These are phyloP conservation scores for Urocynchramus pylzowi DNA, from an alignment of 2,113 vertebrate genomes.

Conservation along the genomic window DNA sequence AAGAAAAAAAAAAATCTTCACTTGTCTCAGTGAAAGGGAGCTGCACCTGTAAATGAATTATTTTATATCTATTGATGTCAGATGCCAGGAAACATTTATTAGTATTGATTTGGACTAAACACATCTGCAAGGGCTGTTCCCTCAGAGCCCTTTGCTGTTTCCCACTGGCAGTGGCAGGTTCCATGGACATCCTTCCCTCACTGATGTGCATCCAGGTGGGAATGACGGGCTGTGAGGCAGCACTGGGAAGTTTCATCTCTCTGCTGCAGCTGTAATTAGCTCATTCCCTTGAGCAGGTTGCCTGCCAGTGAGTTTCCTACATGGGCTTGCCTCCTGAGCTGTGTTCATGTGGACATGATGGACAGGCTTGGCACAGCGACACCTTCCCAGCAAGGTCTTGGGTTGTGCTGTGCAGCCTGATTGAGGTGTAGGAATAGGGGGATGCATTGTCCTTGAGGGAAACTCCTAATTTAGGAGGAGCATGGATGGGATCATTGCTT, in stretches of 20 bases:
- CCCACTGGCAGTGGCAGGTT: not conserved
- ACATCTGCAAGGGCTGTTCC: not conserved
- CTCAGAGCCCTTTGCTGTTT: not conserved
- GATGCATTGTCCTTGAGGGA: fast-evolving
- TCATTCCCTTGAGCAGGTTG: not conserved
- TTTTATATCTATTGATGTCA: not conserved
- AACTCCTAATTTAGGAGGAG: not conserved
- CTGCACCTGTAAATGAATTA: not conserved
- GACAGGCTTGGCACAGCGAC: not conserved
- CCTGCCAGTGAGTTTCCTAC: not conserved
- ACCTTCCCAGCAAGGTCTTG: not conserved
- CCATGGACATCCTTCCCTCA: not conserved
- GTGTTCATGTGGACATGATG: not conserved
- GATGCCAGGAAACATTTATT: not conserved
- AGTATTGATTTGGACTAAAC: not conserved
- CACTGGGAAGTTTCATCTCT: not conserved
- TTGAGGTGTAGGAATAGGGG: not conserved
- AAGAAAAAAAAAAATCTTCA: not conserved
- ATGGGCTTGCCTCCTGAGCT: not conserved
- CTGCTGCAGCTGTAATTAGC: not conserved
- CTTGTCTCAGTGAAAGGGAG: not conserved
- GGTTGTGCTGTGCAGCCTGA: not conserved
- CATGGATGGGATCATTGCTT: not conserved
- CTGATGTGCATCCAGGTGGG: not conserved
- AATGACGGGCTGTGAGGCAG: not conserved